Conservation (phyloP, 2,888 invertebrate species). For the Nomada hirtipes region DNA sequence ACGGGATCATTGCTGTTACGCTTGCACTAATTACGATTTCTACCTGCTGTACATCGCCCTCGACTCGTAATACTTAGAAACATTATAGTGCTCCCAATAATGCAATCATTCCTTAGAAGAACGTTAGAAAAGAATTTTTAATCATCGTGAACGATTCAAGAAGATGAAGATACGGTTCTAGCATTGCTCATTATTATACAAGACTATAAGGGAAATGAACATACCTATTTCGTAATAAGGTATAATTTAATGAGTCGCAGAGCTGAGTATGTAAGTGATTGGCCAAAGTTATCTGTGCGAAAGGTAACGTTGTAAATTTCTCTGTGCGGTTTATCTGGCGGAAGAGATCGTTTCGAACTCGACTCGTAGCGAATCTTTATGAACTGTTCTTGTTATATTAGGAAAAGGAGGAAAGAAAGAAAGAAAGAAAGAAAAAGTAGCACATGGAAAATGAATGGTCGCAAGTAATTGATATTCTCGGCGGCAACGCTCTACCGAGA, state of each 20-base stretch:
- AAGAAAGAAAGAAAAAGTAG: slow-evolving; percentile 31
- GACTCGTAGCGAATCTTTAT: slow-evolving; percentile 59
- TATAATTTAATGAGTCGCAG: slow-evolving; percentile 56
- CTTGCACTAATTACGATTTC: slow-evolving; percentile 3
- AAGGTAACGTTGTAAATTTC: slow-evolving; percentile 53
- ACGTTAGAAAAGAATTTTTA: not conserved
- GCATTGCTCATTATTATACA: slow-evolving; percentile 77
- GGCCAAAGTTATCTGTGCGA: slow-evolving; percentile 70
- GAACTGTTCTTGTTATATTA: slow-evolving; percentile 61
- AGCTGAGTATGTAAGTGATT: slow-evolving; percentile 67
- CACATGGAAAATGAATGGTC: slow-evolving; percentile 23
- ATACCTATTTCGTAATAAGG: slow-evolving; percentile 63
- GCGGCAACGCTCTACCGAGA: slow-evolving; percentile 2
- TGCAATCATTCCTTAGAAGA: slow-evolving; percentile 3
- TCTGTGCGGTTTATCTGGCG: slow-evolving; percentile 29
- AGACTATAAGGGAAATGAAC: slow-evolving; percentile 66
- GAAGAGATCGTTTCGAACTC: slow-evolving; percentile 34
- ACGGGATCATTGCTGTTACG: slow-evolving; percentile 16
- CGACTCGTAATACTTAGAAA: not conserved
- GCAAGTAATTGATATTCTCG: slow-evolving; percentile 35
- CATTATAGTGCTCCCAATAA: not conserved
- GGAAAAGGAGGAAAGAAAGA: not conserved
- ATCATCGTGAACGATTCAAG: slow-evolving; percentile 42
- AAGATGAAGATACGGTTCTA: slow-evolving; percentile 66
- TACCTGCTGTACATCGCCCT: not conserved